Base-by-base conservation (phyloP, 2,888 invertebrate genomes). In the Andrena flavipes region DNA sequence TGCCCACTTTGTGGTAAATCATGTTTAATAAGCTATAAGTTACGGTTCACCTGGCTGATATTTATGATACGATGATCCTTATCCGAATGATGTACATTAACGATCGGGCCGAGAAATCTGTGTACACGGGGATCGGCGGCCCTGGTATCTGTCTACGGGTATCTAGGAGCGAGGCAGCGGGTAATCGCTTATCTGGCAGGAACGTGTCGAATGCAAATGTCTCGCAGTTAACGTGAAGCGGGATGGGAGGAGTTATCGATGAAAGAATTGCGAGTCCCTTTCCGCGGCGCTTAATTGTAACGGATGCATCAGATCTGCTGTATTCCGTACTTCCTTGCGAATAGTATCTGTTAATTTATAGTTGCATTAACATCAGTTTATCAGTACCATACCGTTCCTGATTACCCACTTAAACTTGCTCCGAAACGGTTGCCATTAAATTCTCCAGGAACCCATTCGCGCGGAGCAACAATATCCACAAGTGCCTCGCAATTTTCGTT, bases 81-180 rank as follows among this genome's bases (percentile, higher is more conserved):
- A 82, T 82, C 82, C 29, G 69, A 67, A 75, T 82, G 82, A 80
- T 82, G 81, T 82, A 80, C 82, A 82, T 80, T 82, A 82, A 72
- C 80, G 82, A 82, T 76, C 76, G 76, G 59, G 59, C 75, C 26
- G 82, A 72, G 82, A 82, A 82, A 82, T 80, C 75, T 80, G 73
- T 79, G 75, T 68, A 78, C 63, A 54, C 29, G 59, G 35, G 35
- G 78, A 67, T 67, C 79, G 49, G 6, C 7, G 29, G 71, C 30
- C 64, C 26, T 51, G 64, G 79, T 76, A 69, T 64, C 67, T 75
- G 51, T 78, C 60, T 63, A 48, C 23, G n/a, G n/a, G 63, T 59
- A 63, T 35, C 65, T 67, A 75, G 10, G 29, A 35, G 54, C 78
- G 33, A 35, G 42, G 76, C 76, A 35, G 69, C 76, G 76, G 76